Percentiles rank a stretch among this genome's conserved stretches.
phyloP scores from a whole-genome alignment of 64 coral and sea anemone species.

The Cladopsammia gracilis region DNA sequence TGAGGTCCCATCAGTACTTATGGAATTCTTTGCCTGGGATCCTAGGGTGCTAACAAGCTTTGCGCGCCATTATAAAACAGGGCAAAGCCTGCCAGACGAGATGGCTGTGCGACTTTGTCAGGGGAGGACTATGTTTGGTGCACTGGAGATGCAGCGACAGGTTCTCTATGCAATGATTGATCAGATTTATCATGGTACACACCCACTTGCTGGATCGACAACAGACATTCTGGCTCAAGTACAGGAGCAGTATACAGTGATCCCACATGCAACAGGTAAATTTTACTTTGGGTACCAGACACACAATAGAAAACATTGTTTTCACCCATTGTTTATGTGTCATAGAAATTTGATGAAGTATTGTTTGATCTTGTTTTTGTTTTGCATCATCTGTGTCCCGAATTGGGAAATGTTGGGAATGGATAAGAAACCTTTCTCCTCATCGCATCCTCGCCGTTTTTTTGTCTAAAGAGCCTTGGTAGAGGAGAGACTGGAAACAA shows the following conservation, averaged over 20 bases:
- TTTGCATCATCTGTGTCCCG: too few species aligned
- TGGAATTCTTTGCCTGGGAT: conserved; percentile 99
- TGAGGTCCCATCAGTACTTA: conserved; percentile 94
- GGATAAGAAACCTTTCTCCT: too few species aligned
- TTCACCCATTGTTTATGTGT: too few species aligned
- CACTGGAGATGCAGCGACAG: conserved; percentile 96
- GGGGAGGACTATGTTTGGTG: conserved; percentile 92
- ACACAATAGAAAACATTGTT: too few species aligned
- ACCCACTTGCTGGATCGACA: conserved; percentile 78
- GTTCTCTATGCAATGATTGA: conserved; percentile 96
- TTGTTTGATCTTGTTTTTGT: too few species aligned
- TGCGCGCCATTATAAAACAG: conserved; percentile 91
- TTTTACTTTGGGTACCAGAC: too few species aligned
- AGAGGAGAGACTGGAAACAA: too few species aligned
- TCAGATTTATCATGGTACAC: conserved; percentile 90
- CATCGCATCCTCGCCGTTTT: too few species aligned
- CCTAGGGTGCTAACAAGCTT: conserved; percentile 75
- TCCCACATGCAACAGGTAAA: conserved; percentile 83
- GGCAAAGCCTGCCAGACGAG: conserved; percentile 90
- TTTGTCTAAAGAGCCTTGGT: too few species aligned
- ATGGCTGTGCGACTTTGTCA: conserved; percentile 77
- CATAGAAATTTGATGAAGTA: too few species aligned
- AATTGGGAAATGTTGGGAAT: too few species aligned
- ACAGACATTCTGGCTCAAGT: conserved; percentile 80
- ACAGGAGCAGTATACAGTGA: conserved; percentile 81